Percentiles rank a stretch among this genome's conserved stretches.
These are phyloP conservation scores for Notoglanidium macrostoma DNA, from an alignment of 2,797 vertebrate species.

Conservation along the genomic window DNA sequence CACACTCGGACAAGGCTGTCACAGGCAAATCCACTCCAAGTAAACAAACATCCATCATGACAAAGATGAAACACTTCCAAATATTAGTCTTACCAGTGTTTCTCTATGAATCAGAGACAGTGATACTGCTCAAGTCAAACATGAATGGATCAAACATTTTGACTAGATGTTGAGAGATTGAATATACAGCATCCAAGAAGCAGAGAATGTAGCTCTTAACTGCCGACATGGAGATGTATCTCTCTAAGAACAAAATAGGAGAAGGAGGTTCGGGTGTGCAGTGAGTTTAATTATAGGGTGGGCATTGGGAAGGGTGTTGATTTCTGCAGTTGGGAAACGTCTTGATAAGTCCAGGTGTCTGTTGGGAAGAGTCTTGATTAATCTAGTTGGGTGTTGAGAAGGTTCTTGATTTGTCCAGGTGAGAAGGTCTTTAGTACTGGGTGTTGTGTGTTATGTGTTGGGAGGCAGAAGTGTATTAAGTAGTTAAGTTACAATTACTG, in stretches of 20 bases:
- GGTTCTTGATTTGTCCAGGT: background rate
- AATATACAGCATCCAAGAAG: background rate
- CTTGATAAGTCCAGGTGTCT: no score
- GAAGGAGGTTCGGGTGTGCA: no score
- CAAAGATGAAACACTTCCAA: background rate
- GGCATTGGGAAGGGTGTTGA: no score
- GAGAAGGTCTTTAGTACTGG: background rate
- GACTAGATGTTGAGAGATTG: background rate
- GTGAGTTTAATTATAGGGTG: no score
- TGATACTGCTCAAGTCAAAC: no score
- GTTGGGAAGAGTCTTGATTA: no score
- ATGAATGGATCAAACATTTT: background rate
- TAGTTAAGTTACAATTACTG: no score
- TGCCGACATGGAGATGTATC: background rate
- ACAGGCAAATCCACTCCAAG: background rate
- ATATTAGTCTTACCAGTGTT: background rate
- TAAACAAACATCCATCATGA: background rate
- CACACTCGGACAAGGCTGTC: background rate
- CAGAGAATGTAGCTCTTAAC: background rate
- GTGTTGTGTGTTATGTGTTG: no score
- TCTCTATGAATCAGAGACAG: no score
- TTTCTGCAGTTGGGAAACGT: no score
- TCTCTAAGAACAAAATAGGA: no score
- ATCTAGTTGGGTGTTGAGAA: no score
- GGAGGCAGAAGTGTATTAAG: background rate